Evolutionary conservation across 2,888 invertebrate species (phyloP), one percentile per base, ranked within the genome.

Genomic region (Cartodere bifasciata): DNA sequence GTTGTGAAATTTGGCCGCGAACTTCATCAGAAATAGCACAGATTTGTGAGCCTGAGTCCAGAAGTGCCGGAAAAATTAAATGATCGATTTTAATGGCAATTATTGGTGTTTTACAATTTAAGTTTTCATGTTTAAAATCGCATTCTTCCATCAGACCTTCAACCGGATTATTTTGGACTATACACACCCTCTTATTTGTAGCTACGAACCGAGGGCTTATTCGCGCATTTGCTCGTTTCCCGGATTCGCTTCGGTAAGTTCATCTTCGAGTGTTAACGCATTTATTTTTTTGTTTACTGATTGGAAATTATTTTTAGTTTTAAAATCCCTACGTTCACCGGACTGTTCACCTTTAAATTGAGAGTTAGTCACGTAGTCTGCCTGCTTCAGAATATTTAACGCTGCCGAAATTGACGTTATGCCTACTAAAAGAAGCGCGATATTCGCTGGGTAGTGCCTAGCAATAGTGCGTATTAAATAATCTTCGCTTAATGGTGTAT

Each of bases 41-140:
- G 1, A 42, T 35, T 27, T 41, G 41, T 21, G 35, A 28, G 7
- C 42, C 41, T 10, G 42, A 34, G 25, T 42, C 42, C 4, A 42
- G 14, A 10, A 42, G 23, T 1, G 36, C 31, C 6, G 17, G 12
- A 17, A 35, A 14, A 9, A 16, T 17, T 9, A 11, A 28, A 10
- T 14, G 16, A 17, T 9, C 14, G n/a, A 27, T 17, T 14, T 17
- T 11, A 11, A 9, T 21, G 20, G 27, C 9, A 32, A 20, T 7
- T 13, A 26, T 13, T 28, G 32, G 16, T 17, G 14, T 21, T 13
- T 22, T 7, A 16, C 15, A 16, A 13, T 25, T 14, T 20, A 11
- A 25, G 24, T 33, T 16, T 13, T 23, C 23, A 26, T 26, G 15
- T 13, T 16, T 13, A 22, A 13, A 23, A 33, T 33, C 16, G 14